Percentiles rank a stretch among this genome's conserved stretches.
Conservation (phyloP, 2,797 vertebrate species). For the Bradypodion ventrale region DNA sequence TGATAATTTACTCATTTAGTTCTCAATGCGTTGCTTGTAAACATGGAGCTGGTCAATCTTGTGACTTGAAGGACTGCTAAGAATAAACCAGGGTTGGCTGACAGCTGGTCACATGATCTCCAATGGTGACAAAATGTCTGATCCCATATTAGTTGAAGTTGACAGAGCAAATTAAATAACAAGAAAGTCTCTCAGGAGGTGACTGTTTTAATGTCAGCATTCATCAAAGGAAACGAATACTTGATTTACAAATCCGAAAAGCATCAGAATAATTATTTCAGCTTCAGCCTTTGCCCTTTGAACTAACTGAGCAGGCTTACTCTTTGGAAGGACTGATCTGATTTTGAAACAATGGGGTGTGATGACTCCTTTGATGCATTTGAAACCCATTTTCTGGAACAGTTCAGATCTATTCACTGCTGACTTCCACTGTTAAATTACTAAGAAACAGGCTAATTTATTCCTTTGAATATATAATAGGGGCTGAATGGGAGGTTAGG, state of each 20-base stretch:
- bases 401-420: neutral
- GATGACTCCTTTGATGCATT: neutral
- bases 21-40: neutral
- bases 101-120: neutral
- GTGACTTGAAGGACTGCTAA: neutral
- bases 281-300: conserved; percentile 14
- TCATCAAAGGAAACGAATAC: conserved; percentile 16
- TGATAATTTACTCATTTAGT: neutral
- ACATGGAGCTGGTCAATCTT: neutral
- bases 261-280: conserved; percentile 15
- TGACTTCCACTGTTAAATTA: neutral
- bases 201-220: conserved; percentile 16
- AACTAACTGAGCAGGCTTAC: neutral
- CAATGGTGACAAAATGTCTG: conserved; percentile 15
- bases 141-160: conserved; percentile 15
- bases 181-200: neutral
- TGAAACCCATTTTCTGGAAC: conserved; percentile 1
- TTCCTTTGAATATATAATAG: neutral
- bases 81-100: neutral
- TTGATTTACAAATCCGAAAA: conserved; percentile 11
- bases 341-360: conserved; percentile 21
- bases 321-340: neutral
- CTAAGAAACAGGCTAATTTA: neutral
- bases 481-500: neutral
- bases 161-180: conserved; percentile 16